These are phyloP conservation scores for Nasua narica DNA, from an alignment of 2,797 vertebrate species.

Conservation along the genomic window DNA sequence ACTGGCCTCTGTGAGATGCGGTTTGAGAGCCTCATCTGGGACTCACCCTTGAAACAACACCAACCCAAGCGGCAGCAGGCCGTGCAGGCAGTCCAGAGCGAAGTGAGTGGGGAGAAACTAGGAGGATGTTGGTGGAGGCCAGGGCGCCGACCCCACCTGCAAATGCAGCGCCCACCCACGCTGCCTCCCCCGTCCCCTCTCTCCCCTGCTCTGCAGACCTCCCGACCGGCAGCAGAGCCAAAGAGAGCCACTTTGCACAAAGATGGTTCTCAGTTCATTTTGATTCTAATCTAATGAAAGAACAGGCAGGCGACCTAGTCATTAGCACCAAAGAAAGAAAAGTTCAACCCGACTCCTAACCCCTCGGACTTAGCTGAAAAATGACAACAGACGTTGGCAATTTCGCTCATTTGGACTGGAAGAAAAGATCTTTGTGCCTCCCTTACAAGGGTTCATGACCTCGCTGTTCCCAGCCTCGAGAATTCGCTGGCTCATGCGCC, in stretches of 20 bases:
- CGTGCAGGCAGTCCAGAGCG: rapidly evolving
- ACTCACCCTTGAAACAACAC: not conserved
- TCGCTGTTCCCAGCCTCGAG: conserved; percentile 18
- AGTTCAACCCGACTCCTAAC: conserved; percentile 47
- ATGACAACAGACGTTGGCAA: conserved; percentile 68
- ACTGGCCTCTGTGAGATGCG: not conserved
- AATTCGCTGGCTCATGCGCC: not conserved
- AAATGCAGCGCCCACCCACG: rapidly evolving
- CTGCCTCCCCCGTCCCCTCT: rapidly evolving
- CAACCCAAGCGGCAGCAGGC: not conserved
- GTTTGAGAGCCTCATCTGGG: not conserved
- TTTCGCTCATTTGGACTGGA: conserved; percentile 63
- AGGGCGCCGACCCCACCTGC: not conserved
- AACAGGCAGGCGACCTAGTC: not conserved
- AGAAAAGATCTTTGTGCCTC: conserved; percentile 70
- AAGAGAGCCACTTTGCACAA: not conserved
- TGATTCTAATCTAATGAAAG: not conserved
- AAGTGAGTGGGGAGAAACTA: rapidly evolving
- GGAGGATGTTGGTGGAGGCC: not conserved
- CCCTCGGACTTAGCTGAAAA: conserved; percentile 40
- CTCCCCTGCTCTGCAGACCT: not conserved
- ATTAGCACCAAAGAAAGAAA: not conserved
- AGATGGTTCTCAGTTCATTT: not conserved
- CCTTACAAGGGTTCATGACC: conserved; percentile 25
- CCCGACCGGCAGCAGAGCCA: not conserved